phyloP scores from a whole-genome alignment of 2,888 invertebrate genomes.

The Mesoligia furuncula region DNA sequence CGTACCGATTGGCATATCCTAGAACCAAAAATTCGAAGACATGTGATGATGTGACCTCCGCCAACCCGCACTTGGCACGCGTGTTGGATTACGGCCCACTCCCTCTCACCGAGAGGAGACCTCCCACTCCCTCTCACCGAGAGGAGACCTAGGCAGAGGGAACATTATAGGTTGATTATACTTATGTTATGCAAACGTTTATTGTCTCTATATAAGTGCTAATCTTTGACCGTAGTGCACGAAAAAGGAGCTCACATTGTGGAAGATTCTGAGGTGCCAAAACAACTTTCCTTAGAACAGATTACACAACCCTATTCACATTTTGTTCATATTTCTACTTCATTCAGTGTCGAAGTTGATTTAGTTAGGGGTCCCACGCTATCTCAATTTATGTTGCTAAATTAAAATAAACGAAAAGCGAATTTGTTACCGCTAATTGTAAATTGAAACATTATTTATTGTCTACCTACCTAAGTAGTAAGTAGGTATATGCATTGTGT shows the following conservation, averaged over 20 bases:
- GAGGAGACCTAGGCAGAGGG: too few species aligned
- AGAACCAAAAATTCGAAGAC: not conserved
- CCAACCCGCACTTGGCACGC: too few species aligned
- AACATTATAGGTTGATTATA: too few species aligned
- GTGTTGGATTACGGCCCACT: too few species aligned
- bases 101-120: too few species aligned
- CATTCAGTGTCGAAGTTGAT: conserved; percentile 54
- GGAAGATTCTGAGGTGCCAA: not conserved
- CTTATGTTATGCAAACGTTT: too few species aligned
- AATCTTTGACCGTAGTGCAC: not conserved
- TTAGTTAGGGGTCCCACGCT: conserved; percentile 55
- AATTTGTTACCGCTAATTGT: conserved; percentile 52
- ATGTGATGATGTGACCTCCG: too few species aligned
- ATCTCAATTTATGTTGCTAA: conserved; percentile 62
- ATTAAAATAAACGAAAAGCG: conserved; percentile 53
- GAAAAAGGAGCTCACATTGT: not conserved
- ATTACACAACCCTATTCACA: conserved; percentile 46
- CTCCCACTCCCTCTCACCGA: too few species aligned
- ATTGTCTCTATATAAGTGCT: not conserved
- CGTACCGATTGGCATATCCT: too few species aligned
- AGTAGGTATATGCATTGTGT: conserved; percentile 6
- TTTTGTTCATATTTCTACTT: conserved; percentile 43
- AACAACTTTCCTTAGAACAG: not conserved
- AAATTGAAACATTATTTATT: conserved; percentile 39
- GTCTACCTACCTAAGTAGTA: conserved; percentile 4